Evolutionary conservation across 2,888 invertebrate species (phyloP).

Genomic region (Cistogaster globosa): DNA sequence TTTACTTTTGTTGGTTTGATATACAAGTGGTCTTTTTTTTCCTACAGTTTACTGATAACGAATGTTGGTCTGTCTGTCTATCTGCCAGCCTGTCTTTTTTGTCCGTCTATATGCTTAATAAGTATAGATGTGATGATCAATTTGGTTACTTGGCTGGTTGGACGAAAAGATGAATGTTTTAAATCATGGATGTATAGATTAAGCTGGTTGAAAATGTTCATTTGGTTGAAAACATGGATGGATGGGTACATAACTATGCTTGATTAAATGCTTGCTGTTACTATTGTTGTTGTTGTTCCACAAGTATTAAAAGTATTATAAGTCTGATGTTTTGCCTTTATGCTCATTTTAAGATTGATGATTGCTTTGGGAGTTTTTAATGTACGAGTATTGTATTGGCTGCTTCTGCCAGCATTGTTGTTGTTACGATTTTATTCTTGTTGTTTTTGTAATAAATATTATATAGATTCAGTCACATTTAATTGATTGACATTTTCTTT

Average conservation of each 20-base stretch:
- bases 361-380: slow-evolving; percentile 71
- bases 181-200: slow-evolving; percentile 29
- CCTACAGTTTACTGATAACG: slow-evolving; percentile 46
- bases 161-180: slow-evolving; percentile 36
- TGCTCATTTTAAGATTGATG: slow-evolving; percentile 68
- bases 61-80: slow-evolving; percentile 11
- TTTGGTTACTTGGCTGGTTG: slow-evolving; percentile 59
- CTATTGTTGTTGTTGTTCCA: slow-evolving; percentile 16
- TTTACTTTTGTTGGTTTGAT: slow-evolving; percentile 41
- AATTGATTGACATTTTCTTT: slow-evolving; percentile 70
- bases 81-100: slow-evolving; percentile 13
- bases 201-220: slow-evolving; percentile 38
- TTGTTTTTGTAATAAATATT: slow-evolving; percentile 52
- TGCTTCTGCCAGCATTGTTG: slow-evolving; percentile 41
- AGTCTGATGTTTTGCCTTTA: slow-evolving; percentile 44
- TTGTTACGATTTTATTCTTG: slow-evolving; percentile 17
- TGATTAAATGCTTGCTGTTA: slow-evolving; percentile 65
- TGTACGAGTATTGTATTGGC: slow-evolving; percentile 21
- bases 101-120: slow-evolving; percentile 42
- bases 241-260: slow-evolving; percentile 60
- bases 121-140: slow-evolving; percentile 61
- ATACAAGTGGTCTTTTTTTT: slow-evolving; percentile 49
- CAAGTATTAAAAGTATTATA: slow-evolving; percentile 54
- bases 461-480: slow-evolving; percentile 66
- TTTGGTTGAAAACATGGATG: slow-evolving; percentile 45